Base-by-base conservation (phyloP, 2,888 invertebrate species). In the Diaphora mendica region DNA sequence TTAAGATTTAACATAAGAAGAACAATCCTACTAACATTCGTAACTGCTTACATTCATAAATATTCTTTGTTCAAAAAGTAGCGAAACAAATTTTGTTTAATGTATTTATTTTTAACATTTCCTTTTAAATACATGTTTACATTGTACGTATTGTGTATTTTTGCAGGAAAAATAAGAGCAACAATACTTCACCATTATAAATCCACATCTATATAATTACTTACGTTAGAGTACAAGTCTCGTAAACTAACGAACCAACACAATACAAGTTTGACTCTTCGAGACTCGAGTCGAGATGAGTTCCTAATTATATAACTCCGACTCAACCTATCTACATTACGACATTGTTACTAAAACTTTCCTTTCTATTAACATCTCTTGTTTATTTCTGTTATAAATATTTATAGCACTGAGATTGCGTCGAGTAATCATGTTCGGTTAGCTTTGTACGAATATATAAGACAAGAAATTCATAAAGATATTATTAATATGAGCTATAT, bases 181-280 rank as follows among this genome's bases (percentile, higher is more conserved):
- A 66, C 15, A 66, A 48, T 13, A 30, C 30, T 11, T 26, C 48
- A 23, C 51, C 23, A 39, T 72, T 62, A n/a, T 42, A 65, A 51
- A 73, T 65, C 15, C 42, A 51, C 68, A 64, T 51, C 35, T 39
- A 42, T 30, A 68, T 70, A 77, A 73, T 70, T 73, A 74, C 76
- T 76, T 77, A 70, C 78, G 70, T 26, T 64, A 64, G 75, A 74
- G 71, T 78, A 84, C 78, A 74, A 72, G 77, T 75, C 80, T 84
- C 80, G 82, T 75, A 84, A 89, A 85, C 86, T 85, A 88, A 80
- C 82, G 79, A 83, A 85, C 77, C 81, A 86, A 84, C 86, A 90
- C 89, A 91, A 90, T 90, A 89, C 86, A 91, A 91, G 89, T 92
- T 91, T 86, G 86, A 86, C 83, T 89, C 82, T 80, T 80, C 81